Percentiles rank a stretch among this genome's conserved stretches.
phyloP scores from a whole-genome alignment of 2,797 vertebrate species.

The Trachurus trachurus region DNA sequence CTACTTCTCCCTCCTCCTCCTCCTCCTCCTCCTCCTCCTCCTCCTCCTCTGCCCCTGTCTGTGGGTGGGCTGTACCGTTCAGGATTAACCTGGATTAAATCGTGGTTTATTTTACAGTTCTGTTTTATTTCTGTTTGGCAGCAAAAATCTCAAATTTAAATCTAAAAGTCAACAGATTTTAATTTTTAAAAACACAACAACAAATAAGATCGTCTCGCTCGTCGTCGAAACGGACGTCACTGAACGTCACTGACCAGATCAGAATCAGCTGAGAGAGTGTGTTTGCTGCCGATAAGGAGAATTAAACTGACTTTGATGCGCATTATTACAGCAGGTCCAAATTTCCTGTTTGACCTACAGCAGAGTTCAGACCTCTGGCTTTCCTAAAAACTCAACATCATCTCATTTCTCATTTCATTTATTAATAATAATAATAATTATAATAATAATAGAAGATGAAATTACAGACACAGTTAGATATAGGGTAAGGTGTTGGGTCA shows the following conservation, averaged over 20 bases:
- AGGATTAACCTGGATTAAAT: slow-evolving; percentile 56
- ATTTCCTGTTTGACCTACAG: no score
- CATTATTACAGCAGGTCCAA: neutral
- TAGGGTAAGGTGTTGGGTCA: no score
- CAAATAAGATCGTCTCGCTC: neutral
- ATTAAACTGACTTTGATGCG: neutral
- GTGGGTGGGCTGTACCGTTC: slow-evolving; percentile 54
- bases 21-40: slow-evolving; percentile 39
- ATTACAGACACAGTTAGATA: no score
- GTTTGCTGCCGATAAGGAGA: neutral
- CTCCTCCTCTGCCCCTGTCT: slow-evolving; percentile 26
- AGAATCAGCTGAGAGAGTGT: no score
- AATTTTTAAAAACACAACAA: neutral
- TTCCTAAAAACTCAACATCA: neutral
- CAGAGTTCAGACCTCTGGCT: neutral
- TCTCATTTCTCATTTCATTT: no score
- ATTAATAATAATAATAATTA: no score
- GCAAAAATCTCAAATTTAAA: neutral
- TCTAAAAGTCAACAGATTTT: neutral
- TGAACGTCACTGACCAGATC: no score
- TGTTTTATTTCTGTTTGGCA: neutral
- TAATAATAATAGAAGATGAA: no score
- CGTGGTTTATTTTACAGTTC: slow-evolving; percentile 10
- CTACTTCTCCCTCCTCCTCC: slow-evolving; percentile 29
- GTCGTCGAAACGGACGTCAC: neutral